These are phyloP conservation scores for Sylvilagus floridanus DNA, from an alignment of 2,797 vertebrate genomes.

Conservation along the genomic window DNA sequence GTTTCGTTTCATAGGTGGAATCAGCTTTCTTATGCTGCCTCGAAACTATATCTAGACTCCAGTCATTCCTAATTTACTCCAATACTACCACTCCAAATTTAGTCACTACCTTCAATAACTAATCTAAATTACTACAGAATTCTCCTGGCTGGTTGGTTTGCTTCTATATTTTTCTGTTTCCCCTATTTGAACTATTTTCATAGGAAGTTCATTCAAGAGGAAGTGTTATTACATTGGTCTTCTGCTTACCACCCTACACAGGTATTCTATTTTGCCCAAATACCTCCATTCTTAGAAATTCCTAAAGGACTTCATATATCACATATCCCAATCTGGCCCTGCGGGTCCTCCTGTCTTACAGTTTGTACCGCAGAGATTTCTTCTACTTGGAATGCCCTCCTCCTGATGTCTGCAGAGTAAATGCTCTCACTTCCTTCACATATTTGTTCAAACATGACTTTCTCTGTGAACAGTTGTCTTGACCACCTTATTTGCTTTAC, in stretches of 20 bases:
- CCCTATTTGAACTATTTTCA: background rate
- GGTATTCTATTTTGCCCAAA: background rate
- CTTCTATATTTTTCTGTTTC: background rate
- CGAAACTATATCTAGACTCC: background rate
- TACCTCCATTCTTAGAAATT: background rate
- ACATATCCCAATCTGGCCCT: no score
- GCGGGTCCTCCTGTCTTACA: background rate
- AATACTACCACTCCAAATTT: background rate
- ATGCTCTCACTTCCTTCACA: background rate
- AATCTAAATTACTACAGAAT: background rate
- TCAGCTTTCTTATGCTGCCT: background rate
- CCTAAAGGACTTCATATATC: background rate
- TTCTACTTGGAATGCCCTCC: background rate
- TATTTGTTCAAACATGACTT: background rate
- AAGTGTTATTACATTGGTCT: background rate
- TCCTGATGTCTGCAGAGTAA: background rate
- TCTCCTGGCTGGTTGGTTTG: background rate
- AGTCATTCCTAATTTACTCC: background rate
- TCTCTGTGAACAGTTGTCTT: background rate
- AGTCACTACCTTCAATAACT: background rate
- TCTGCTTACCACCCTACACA: background rate
- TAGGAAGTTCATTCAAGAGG: background rate
- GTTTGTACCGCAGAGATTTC: background rate
- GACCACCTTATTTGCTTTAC: background rate
- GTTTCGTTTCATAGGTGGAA: background rate